A percentile compares a stretch with the other conserved stretches of the same genome.
Conservation (phyloP, 2,113 vertebrate species). For the Mixornis gularis region DNA sequence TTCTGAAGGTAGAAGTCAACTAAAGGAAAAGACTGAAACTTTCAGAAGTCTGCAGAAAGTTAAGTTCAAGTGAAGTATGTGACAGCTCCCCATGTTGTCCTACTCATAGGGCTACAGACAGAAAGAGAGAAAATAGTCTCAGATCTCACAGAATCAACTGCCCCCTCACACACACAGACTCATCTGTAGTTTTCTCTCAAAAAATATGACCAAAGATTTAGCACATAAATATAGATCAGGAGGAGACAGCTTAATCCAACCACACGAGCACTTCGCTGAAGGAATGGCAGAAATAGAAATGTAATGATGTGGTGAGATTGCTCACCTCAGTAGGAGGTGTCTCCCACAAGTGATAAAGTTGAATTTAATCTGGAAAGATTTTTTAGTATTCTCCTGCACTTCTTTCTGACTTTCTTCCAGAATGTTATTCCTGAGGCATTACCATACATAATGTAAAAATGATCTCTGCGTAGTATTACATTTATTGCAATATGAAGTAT, state of each 20-base stretch:
- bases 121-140: background rate
- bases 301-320: background rate
- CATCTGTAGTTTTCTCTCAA: background rate
- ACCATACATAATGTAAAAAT: constrained; percentile 40
- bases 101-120: background rate
- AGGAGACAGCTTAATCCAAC: background rate
- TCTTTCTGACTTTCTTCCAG: background rate
- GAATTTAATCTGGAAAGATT: constrained; percentile 7
- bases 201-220: background rate
- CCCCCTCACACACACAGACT: background rate
- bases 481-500: constrained; percentile 26
- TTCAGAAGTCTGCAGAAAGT: background rate
- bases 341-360: constrained; percentile 1
- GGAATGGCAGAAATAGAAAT: constrained; percentile 16
- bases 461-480: constrained; percentile 9
- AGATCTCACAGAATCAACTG: background rate
- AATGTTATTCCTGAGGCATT: constrained; percentile 31
- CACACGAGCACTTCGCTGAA: background rate
- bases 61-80: background rate
- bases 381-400: constrained; percentile 25
- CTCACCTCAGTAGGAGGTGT: constrained; percentile 17
- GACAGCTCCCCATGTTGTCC: background rate
- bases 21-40: background rate
- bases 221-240: background rate
- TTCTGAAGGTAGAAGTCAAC: background rate